Evolutionary conservation across 1,140 invertebrate genomes (phyloP), one percentile per base, ranked within the genome.

Genomic region (Heterodera carotae): DNA sequence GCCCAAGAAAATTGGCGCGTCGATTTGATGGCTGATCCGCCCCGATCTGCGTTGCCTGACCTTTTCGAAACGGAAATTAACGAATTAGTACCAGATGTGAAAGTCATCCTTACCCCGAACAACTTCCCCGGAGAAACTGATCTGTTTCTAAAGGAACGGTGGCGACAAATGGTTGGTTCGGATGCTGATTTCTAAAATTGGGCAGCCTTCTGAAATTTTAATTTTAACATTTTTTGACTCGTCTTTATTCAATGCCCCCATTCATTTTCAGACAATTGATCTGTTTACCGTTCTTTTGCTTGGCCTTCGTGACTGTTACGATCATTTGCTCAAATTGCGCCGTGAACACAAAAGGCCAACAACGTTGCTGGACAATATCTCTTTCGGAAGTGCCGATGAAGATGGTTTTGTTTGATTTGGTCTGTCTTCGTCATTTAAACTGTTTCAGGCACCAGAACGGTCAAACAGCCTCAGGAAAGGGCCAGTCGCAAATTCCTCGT

Each of bases 61-160:
- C 72, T 86, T 56, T 87, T 80, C 76, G 86, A 88, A 59, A 83
- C 84, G 48, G 82, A 87, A 84, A 73, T 86, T n/a, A 84, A 78
- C 48, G 87, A 87, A 76, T 71, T 85, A 29, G 48, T 88, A 15
- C 34, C 78, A 2, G 69, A 76, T 56, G 69, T 86, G 18, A 80
- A 82, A 31, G 79, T 83, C 29, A 78, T 86, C 34, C 76, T 88
- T 12, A 70, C 82, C 33, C 62, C 66, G 34, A 75, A 75, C 59
- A 82, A 82, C 10, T 88, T 81, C 59, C 81, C 77, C 18, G 81
- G 82, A 5, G 85, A 87, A 78, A 67, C 29, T 4, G 85, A 87
- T 68, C 71, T 87, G 5, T 87, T 88, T 74, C 53, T 77, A 12
- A 76, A 76, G 43, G 86, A 88, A 36, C 74, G 56, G 0, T 76